These are phyloP conservation scores for Poliocrania exsul DNA, from an alignment of 2,797 vertebrate species.

Conservation along the genomic window DNA sequence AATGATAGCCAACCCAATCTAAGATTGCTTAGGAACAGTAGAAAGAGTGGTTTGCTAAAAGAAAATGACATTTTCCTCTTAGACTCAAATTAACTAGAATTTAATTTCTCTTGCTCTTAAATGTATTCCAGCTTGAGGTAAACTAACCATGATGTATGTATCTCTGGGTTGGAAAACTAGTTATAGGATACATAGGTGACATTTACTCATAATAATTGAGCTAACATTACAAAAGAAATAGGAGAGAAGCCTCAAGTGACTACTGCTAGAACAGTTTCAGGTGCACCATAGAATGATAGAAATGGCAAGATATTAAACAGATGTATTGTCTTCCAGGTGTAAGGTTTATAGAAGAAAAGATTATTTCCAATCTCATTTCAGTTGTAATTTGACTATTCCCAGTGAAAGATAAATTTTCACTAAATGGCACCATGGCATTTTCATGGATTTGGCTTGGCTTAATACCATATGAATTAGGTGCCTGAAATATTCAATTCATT, in stretches of 20 bases:
- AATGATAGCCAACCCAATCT: neutral
- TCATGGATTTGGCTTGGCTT: conserved; percentile 51
- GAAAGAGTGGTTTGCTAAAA: neutral
- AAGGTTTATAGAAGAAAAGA: conserved; percentile 59
- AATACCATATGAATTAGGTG: conserved; percentile 25
- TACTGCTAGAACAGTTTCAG: neutral
- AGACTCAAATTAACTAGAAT: neutral
- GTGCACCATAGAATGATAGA: neutral
- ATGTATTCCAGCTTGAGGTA: neutral
- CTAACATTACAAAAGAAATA: neutral
- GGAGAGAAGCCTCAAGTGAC: neutral
- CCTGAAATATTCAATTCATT: conserved; percentile 21
- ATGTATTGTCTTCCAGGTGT: conserved; percentile 53
- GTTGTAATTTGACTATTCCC: conserved; percentile 50
- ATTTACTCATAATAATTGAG: neutral
- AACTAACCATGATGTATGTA: neutral
- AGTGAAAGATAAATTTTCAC: conserved; percentile 62
- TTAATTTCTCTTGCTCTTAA: neutral
- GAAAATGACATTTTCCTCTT: neutral
- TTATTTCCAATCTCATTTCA: conserved; percentile 59
- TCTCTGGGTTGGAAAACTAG: neutral
- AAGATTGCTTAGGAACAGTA: neutral
- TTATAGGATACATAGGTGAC: neutral
- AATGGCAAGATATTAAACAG: conserved; percentile 45
- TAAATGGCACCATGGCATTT: conserved; percentile 58